Conservation (phyloP, 1,140 invertebrate genomes). For the Hyles vespertilio region DNA sequence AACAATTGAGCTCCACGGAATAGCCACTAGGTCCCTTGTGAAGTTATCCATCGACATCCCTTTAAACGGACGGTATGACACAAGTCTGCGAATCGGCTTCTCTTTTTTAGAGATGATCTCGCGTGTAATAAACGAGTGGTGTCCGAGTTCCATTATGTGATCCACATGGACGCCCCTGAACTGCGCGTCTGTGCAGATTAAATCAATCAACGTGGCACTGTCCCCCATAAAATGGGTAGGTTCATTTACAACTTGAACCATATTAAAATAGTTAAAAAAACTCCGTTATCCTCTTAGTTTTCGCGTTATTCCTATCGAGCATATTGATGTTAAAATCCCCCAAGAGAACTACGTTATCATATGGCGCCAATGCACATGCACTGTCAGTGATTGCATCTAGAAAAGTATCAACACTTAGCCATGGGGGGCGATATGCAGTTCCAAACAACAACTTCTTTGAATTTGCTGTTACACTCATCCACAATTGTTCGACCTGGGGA, state of each 20-base stretch:
- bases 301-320: neutral
- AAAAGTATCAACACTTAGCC: neutral
- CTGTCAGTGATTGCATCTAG: conserved; percentile 2
- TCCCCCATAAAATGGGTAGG: conserved; percentile 12
- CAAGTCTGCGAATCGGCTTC: no score
- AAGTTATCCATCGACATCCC: conserved; percentile 16
- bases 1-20: conserved; percentile 14
- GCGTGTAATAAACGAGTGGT: no score
- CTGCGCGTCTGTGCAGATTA: conserved; percentile 1
- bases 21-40: conserved; percentile 8
- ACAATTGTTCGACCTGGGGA: conserved; percentile 9
- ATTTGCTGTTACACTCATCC: conserved; percentile 3
- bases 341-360: no score
- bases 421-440: neutral
- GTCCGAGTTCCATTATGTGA: no score
- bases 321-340: conserved; percentile 2
- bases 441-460: neutral
- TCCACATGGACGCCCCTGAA: neutral
- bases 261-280: conserved; percentile 1
- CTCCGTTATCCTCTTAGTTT: conserved; percentile 5
- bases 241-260: conserved; percentile 1
- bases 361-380: neutral
- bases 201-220: conserved; percentile 6
- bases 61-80: neutral
- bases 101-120: no score